phyloP scores from a whole-genome alignment of 2,113 vertebrate genomes.

The Lepidothrix coronata region DNA sequence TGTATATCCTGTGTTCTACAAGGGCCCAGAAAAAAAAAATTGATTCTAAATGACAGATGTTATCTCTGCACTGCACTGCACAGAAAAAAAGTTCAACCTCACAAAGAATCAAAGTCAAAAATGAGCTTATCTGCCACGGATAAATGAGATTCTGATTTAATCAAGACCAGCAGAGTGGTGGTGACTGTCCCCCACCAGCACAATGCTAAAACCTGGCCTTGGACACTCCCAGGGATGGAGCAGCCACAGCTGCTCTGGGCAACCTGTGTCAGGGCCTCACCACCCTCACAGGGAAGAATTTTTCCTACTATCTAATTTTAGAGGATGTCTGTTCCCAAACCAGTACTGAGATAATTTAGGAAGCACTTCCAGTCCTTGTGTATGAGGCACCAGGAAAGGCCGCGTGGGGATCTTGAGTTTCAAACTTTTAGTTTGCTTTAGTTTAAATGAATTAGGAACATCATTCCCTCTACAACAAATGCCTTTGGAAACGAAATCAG shows the following conservation, averaged over 20 bases:
- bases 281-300: neutral
- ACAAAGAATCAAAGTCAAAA: neutral
- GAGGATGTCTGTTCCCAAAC: neutral
- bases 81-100: neutral
- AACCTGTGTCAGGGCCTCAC: neutral
- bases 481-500: neutral
- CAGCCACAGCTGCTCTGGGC: neutral
- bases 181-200: neutral
- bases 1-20: neutral
- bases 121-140: neutral
- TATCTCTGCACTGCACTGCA: neutral
- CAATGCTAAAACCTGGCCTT: neutral
- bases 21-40: neutral
- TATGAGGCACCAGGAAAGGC: neutral
- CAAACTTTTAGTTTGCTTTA: neutral
- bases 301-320: neutral
- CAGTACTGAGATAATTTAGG: neutral
- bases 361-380: neutral
- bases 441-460: neutral
- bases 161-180: neutral
- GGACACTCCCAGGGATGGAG: neutral
- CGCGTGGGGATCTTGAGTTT: neutral
- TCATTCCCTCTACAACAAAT: neutral
- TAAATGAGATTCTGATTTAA: constrained; percentile 12
- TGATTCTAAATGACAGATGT: neutral